A percentile compares a stretch with the other conserved stretches of the same genome.
Conservation (phyloP, 2,113 vertebrate species). For the Oreochromis spilurus region DNA sequence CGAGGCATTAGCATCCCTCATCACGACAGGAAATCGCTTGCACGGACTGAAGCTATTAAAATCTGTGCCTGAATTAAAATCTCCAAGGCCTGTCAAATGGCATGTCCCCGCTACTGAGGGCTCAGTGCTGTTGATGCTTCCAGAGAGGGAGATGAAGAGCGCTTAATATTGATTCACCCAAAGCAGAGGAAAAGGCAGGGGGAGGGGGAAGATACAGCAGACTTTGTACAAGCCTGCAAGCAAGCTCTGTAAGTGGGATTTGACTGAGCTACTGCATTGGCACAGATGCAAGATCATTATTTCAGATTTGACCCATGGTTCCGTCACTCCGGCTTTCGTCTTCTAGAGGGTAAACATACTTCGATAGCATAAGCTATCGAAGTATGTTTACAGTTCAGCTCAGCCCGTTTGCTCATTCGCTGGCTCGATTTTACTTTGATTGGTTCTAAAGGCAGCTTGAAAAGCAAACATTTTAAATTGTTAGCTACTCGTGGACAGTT, state of each 20-base stretch:
- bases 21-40: constrained; percentile 54
- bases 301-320: constrained; percentile 33
- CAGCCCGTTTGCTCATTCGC: background rate
- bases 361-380: background rate
- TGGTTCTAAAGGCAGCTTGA: background rate
- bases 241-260: constrained; percentile 22
- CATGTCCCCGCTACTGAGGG: constrained; percentile 1
- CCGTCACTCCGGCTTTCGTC: constrained; percentile 22
- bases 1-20: constrained; percentile 44
- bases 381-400: background rate
- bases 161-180: constrained; percentile 56
- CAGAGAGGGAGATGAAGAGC: constrained; percentile 33
- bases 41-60: constrained; percentile 42
- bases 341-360: background rate
- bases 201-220: background rate
- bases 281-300: constrained; percentile 36
- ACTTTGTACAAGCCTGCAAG: background rate
- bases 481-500: background rate
- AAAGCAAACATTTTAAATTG: background rate
- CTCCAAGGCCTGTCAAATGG: constrained; percentile 42
- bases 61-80: constrained; percentile 52
- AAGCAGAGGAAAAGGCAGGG: background rate
- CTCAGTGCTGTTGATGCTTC: constrained; percentile 29
- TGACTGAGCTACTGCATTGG: constrained; percentile 31
- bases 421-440: background rate